Conservation (phyloP, 2,113 vertebrate genomes). For the Cyanocitta stelleri region DNA sequence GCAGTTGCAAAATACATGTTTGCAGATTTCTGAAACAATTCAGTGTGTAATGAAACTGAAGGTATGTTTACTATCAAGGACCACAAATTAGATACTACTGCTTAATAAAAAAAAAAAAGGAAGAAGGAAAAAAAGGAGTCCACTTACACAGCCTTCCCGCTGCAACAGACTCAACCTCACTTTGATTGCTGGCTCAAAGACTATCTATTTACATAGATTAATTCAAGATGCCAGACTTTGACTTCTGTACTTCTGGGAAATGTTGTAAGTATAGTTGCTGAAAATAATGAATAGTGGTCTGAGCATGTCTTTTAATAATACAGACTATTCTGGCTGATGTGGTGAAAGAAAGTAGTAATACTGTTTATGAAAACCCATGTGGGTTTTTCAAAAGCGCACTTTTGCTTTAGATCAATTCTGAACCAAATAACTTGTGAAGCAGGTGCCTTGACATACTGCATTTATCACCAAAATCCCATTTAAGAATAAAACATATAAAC, state of each 20-base stretch:
- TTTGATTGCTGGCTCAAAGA: background rate
- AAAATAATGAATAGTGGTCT: conserved; percentile 15
- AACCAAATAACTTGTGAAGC: background rate
- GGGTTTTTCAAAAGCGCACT: background rate
- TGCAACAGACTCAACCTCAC: background rate
- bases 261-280: background rate
- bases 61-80: background rate
- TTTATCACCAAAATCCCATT: background rate
- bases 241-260: background rate
- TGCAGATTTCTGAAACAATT: background rate
- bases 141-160: background rate
- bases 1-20: background rate
- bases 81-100: background rate
- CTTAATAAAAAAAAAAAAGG: background rate
- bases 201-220: background rate
- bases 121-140: background rate
- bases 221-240: background rate
- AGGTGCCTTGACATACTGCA: background rate
- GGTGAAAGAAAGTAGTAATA: background rate
- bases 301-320: background rate
- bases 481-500: background rate
- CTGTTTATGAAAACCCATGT: background rate
- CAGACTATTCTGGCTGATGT: background rate
- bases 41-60: background rate
- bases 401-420: background rate